Evolutionary conservation across 2,888 invertebrate species (phyloP), one percentile per base, ranked within the genome.

Genomic region (Cosmia trapezina): DNA sequence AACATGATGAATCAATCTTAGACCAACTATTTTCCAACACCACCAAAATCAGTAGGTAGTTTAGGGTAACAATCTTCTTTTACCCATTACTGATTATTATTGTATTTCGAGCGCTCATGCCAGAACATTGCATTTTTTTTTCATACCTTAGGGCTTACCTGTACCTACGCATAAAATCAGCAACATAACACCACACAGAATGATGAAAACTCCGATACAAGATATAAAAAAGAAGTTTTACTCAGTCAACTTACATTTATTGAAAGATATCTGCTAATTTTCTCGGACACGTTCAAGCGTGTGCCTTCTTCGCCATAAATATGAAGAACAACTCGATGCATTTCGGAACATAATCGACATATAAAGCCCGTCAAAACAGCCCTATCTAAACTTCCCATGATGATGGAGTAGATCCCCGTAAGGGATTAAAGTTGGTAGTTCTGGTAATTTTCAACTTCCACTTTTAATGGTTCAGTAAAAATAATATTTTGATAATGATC

Each of bases 341-440:
- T 98, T 96, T 98, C 98, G 49, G 98, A 98, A 93, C 98, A 98
- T 78, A 98, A 96, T 90, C 98, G 97, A 94, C 98, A 98, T 90
- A 98, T 97, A 95, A 98, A 98, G 84, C 98, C 98, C 67, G 98
- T 98, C 89, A 98, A 97, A 85, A 98, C 97, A 68, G 98, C 98
- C 94, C 97, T 97, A 87, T 98, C 98, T 88, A 98, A 97, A 91
- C 98, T 98, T 63, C 98, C 98, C 98, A 98, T 98, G 89, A 54
- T 75, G 45, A 28, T 49, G 4, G 0, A 47, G 28, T 28, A 22
- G 11, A 68, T n/a, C n/a, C 4, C 22, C 51, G n/a, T 7, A 12
- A 59, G 22, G 28, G 7, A 41, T 14, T 45, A 7, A 1, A 22
- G 17, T 56, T 22, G 19, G 54, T n/a, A 51, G 28, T 33, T 54